Conservation (phyloP, 2,888 invertebrate genomes). For the Drosophila cracens region DNA sequence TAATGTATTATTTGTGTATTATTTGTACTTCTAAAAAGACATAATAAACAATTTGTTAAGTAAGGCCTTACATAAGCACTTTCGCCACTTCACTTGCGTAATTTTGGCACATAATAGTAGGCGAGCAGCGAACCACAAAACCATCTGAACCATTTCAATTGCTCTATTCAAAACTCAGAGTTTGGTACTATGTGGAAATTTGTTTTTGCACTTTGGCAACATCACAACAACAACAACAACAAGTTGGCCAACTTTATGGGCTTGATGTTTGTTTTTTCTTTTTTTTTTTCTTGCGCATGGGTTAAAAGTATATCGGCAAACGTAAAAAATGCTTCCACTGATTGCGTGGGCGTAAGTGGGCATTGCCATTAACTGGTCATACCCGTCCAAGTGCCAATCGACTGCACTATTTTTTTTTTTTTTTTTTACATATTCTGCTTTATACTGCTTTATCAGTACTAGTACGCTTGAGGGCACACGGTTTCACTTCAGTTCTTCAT, state of each 20-base stretch:
- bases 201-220: constrained; percentile 40
- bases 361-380: constrained; percentile 74
- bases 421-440: constrained; percentile 8
- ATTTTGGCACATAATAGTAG: constrained; percentile 25
- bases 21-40: background rate
- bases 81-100: constrained; percentile 39
- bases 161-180: background rate
- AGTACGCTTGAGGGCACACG: constrained; percentile 45
- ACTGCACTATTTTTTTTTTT: constrained; percentile 21
- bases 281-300: constrained; percentile 16
- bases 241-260: constrained; percentile 53
- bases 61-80: constrained; percentile 39
- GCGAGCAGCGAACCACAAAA: constrained; percentile 39
- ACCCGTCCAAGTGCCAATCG: constrained; percentile 45
- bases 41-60: background rate
- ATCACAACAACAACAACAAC: constrained; percentile 33
- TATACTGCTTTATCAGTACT: constrained; percentile 38
- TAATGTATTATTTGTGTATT: background rate
- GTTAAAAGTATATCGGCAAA: constrained; percentile 40
- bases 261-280: constrained; percentile 35
- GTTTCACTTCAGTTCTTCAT: constrained; percentile 12
- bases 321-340: constrained; percentile 51
- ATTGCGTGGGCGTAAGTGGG: constrained; percentile 73
- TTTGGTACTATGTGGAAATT: background rate
- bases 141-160: constrained; percentile 27